Evolutionary conservation across 2,888 invertebrate species (phyloP).

Genomic region (Phlogophora meticulosa): DNA sequence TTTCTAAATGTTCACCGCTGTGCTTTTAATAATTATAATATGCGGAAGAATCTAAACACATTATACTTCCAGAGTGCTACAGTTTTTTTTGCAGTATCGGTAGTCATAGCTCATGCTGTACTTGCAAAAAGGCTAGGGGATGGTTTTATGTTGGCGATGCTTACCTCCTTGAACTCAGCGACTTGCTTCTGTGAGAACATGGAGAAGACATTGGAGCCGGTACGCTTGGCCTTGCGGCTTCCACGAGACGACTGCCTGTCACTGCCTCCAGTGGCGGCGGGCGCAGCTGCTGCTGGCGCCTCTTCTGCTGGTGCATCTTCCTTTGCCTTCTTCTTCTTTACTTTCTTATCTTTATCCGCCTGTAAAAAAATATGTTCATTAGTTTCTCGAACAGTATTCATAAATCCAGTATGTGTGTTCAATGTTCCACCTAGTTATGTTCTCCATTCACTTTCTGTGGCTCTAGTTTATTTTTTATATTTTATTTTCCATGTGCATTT

Average conservation of each 20-base stretch:
- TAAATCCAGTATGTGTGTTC: slow-evolving; percentile 1
- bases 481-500: background rate
- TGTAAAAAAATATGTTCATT: slow-evolving; percentile 75
- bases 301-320: slow-evolving; percentile 93
- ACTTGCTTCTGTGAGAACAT: slow-evolving; percentile 99
- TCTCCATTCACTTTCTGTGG: background rate
- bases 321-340: slow-evolving; percentile 95
- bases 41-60: no score
- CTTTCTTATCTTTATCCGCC: slow-evolving; percentile 98
- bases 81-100: background rate
- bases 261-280: slow-evolving; percentile 92
- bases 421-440: slow-evolving; percentile 47
- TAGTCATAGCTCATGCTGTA: background rate
- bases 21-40: no score
- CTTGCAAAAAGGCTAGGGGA: background rate
- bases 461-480: background rate
- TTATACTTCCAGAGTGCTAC: no score
- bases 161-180: slow-evolving; percentile 98
- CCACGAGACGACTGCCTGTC: slow-evolving; percentile 95
- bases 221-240: slow-evolving; percentile 95
- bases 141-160: slow-evolving; percentile 49
- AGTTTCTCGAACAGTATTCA: background rate
- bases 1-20: no score
- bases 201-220: slow-evolving; percentile 98
- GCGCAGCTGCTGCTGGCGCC: slow-evolving; percentile 92